Conservation (phyloP, 2,797 vertebrate species). For the Pantherophis vulpinus region DNA sequence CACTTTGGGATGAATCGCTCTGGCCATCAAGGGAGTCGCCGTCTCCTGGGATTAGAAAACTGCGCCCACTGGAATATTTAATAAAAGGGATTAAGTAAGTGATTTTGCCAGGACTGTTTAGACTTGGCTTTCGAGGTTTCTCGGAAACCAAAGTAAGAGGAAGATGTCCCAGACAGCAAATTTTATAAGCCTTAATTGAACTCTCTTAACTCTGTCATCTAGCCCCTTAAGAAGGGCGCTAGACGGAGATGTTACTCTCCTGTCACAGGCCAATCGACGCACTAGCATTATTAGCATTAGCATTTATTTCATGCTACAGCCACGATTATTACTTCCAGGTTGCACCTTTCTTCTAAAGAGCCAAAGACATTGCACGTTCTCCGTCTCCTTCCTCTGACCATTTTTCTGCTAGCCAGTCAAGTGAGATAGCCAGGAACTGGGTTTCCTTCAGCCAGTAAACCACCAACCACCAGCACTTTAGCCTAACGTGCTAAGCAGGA, state of each 20-base stretch:
- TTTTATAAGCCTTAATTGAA: not conserved
- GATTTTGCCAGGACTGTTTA: not conserved
- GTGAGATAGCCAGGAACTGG: not conserved
- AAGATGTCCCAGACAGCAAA: not conserved
- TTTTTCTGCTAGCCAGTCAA: not conserved
- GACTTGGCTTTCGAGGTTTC: not conserved
- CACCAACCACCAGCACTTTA: not conserved
- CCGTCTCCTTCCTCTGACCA: not conserved
- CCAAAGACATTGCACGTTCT: not conserved
- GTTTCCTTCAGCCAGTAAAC: not conserved
- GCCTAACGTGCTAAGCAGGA: not conserved
- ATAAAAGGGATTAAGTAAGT: not conserved
- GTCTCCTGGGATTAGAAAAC: not conserved
- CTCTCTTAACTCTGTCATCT: not conserved
- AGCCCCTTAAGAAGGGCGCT: not conserved
- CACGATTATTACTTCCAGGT: not conserved
- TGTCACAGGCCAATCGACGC: not conserved
- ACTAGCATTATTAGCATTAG: not conserved
- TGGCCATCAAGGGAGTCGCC: not conserved
- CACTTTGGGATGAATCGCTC: not conserved
- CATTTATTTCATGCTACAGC: not conserved
- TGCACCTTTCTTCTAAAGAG: not conserved
- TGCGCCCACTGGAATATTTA: not conserved
- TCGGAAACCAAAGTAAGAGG: not conserved
- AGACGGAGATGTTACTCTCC: not conserved